Evolutionary conservation across 2,888 invertebrate species (phyloP).

Genomic region (Sturmia bella): DNA sequence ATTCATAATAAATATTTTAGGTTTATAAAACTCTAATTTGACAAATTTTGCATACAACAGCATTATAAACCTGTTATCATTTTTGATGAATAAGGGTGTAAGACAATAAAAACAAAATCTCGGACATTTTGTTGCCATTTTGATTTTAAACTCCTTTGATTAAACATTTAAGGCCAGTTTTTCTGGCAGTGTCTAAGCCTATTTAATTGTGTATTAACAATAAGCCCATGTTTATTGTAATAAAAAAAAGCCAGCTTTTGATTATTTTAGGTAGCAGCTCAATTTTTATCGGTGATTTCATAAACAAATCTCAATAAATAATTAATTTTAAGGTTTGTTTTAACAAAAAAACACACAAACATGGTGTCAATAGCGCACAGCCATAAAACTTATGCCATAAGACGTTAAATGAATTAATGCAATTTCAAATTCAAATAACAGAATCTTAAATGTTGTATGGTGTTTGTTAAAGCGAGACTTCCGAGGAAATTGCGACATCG

Average conservation of each 20-base stretch:
- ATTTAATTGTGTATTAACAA: too few species aligned
- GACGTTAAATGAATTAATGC: slow-evolving; percentile 20
- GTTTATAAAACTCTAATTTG: too few species aligned
- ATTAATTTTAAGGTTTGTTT: slow-evolving; percentile 44
- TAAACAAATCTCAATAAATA: slow-evolving; percentile 35
- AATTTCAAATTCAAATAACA: slow-evolving; percentile 26
- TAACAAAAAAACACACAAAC: slow-evolving; percentile 10
- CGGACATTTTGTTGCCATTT: too few species aligned
- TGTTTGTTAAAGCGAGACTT: slow-evolving; percentile 66
- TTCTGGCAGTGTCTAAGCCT: too few species aligned
- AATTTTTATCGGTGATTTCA: slow-evolving; percentile 22
- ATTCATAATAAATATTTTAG: too few species aligned
- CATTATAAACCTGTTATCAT: too few species aligned
- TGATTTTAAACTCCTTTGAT: too few species aligned
- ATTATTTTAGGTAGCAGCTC: neutral
- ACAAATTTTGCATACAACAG: too few species aligned
- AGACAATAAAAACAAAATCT: too few species aligned
- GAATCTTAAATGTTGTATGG: neutral
- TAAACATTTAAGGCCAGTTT: too few species aligned
- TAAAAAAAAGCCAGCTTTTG: too few species aligned
- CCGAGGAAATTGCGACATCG: slow-evolving; percentile 70
- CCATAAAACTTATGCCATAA: slow-evolving; percentile 8
- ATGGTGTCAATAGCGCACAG: slow-evolving; percentile 11
- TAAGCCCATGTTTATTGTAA: neutral
- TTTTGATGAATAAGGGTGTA: too few species aligned